These are phyloP conservation scores for Acrobasis suavella DNA, from an alignment of 2,888 invertebrate species.

Conservation along the genomic window DNA sequence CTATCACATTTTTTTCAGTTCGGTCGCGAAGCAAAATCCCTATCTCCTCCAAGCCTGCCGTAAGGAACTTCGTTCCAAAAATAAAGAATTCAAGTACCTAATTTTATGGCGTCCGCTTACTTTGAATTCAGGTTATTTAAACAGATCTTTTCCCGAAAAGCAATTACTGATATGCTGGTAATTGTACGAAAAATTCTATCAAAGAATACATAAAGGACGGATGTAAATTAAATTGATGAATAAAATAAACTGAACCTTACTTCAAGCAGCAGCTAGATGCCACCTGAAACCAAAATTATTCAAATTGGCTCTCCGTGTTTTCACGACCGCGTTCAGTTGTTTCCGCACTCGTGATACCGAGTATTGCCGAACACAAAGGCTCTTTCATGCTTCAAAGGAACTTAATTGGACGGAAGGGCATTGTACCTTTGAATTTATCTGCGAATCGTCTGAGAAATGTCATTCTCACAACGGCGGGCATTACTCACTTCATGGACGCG, in stretches of 20 bases:
- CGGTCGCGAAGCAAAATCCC: too few species aligned
- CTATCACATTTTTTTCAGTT: too few species aligned
- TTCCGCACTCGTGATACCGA: background rate
- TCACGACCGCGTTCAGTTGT: background rate
- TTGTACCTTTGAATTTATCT: constrained; percentile 17
- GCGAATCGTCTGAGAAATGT: constrained; percentile 21
- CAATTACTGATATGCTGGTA: too few species aligned
- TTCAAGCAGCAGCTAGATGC: too few species aligned
- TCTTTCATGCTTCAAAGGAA: constrained; percentile 16
- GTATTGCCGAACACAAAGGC: constrained; percentile 15
- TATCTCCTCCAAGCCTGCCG: too few species aligned
- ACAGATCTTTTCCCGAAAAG: too few species aligned
- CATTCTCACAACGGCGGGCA: constrained; percentile 14
- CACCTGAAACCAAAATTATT: background rate
- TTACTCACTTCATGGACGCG: constrained; percentile 8
- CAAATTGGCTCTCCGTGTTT: background rate
- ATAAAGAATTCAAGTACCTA: too few species aligned
- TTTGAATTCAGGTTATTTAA: background rate
- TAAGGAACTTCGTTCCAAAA: too few species aligned
- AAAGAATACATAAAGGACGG: too few species aligned
- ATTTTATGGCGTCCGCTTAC: background rate
- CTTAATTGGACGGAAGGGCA: constrained; percentile 20
- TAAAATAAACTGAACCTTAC: too few species aligned
- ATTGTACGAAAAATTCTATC: too few species aligned
- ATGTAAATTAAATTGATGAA: too few species aligned